Evolutionary conservation across 2,888 invertebrate species (phyloP).

Genomic region (Pinctada fucata): DNA sequence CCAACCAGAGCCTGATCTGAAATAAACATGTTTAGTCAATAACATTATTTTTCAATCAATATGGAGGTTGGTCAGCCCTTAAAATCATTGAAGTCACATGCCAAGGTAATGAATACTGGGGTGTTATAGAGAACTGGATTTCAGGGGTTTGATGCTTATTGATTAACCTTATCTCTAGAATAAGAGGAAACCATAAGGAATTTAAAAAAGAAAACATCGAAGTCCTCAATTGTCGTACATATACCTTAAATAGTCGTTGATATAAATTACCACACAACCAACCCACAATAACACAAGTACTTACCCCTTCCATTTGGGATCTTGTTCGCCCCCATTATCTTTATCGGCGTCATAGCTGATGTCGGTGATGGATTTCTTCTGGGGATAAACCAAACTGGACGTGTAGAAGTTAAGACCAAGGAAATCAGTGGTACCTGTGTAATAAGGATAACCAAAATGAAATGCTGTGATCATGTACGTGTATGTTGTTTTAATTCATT

Average conservation of each 20-base stretch:
- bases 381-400: constrained; percentile 34
- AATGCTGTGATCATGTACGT: neutral
- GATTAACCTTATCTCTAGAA: no score
- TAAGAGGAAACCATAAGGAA: no score
- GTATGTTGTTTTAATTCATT: no score
- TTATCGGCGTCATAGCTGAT: constrained; percentile 35
- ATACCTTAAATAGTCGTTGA: no score
- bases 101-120: neutral
- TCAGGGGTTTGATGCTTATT: no score
- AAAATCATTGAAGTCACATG: neutral
- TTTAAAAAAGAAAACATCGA: no score
- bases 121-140: no score
- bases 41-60: neutral
- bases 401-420: constrained; percentile 87
- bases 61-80: neutral
- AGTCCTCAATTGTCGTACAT: no score
- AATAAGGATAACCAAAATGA: neutral
- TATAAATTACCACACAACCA: no score
- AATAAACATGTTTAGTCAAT: neutral
- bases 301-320: constrained; percentile 48
- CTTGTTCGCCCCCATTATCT: constrained; percentile 29
- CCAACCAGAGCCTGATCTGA: constrained; percentile 65
- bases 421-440: constrained; percentile 83
- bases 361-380: constrained; percentile 8
- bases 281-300: neutral